These are phyloP conservation scores for Lichenostomus cassidix DNA, from an alignment of 2,113 vertebrate species.

Conservation along the genomic window DNA sequence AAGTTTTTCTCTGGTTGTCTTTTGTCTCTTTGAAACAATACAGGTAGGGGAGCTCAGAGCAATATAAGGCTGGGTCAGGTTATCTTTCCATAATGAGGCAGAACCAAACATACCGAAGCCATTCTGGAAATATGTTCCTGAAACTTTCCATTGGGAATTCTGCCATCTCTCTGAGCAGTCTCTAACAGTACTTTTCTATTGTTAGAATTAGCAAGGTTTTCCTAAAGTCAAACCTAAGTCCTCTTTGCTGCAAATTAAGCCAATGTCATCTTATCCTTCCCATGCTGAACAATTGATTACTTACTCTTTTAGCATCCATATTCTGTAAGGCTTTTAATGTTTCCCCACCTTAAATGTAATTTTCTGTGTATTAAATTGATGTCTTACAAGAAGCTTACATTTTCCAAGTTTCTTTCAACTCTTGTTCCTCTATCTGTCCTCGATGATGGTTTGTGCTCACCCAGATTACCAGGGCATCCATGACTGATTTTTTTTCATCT, in stretches of 20 bases:
- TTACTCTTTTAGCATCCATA: background rate
- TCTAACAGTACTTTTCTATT: background rate
- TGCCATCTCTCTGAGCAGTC: background rate
- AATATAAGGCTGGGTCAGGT: background rate
- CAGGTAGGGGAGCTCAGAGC: background rate
- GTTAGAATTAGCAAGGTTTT: constrained; percentile 29
- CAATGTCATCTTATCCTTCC: background rate
- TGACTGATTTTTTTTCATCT: background rate
- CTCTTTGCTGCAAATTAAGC: constrained; percentile 3
- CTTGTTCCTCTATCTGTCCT: background rate
- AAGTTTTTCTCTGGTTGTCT: background rate
- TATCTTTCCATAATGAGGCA: background rate
- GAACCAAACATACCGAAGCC: background rate
- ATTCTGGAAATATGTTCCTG: background rate
- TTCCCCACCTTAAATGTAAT: background rate
- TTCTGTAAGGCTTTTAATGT: background rate
- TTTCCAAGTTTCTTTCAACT: background rate
- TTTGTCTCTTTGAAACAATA: background rate
- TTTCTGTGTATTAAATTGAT: background rate
- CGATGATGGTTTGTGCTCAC: background rate
- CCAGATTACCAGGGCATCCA: background rate
- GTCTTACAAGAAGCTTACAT: background rate
- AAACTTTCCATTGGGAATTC: constrained; percentile 12
- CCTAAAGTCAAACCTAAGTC: constrained; percentile 3
- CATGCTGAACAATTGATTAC: background rate